Conservation (phyloP, 2,888 invertebrate genomes). For the Cepaea hortensis region DNA sequence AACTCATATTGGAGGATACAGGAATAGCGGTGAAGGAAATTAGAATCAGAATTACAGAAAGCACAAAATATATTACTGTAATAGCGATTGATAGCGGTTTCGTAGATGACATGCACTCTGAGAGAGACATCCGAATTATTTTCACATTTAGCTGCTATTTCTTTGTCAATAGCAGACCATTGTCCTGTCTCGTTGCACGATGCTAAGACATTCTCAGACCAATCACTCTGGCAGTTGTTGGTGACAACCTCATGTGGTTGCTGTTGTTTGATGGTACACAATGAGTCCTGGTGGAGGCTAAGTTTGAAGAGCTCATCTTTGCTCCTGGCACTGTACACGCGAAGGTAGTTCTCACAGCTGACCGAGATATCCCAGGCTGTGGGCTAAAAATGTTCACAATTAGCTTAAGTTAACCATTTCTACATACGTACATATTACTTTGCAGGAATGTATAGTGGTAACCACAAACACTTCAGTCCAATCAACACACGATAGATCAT, state of each 20-base stretch:
- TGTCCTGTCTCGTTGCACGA: slow-evolving; percentile 19
- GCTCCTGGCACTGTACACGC: slow-evolving; percentile 29
- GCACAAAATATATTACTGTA: slow-evolving; percentile 41
- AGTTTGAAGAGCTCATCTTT: slow-evolving; percentile 32
- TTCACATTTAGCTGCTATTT: neutral
- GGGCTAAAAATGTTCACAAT: neutral
- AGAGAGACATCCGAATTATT: neutral
- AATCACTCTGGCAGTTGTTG: neutral
- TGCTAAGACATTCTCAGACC: neutral
- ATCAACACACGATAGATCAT: too few species aligned
- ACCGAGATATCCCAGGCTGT: slow-evolving; percentile 5
- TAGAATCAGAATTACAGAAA: slow-evolving; percentile 21
- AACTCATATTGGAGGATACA: neutral
- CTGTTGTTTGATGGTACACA: neutral
- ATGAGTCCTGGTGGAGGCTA: neutral
- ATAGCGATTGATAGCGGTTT: neutral
- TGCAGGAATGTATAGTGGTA: too few species aligned
- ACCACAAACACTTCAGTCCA: too few species aligned
- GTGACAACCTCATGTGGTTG: neutral
- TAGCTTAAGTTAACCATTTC: too few species aligned
- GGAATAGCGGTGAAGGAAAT: neutral
- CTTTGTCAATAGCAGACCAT: neutral
- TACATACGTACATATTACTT: too few species aligned
- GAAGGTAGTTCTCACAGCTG: slow-evolving; percentile 27
- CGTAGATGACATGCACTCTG: neutral